Conservation (phyloP, 2,113 vertebrate genomes). For the Sinosuthora webbiana region DNA sequence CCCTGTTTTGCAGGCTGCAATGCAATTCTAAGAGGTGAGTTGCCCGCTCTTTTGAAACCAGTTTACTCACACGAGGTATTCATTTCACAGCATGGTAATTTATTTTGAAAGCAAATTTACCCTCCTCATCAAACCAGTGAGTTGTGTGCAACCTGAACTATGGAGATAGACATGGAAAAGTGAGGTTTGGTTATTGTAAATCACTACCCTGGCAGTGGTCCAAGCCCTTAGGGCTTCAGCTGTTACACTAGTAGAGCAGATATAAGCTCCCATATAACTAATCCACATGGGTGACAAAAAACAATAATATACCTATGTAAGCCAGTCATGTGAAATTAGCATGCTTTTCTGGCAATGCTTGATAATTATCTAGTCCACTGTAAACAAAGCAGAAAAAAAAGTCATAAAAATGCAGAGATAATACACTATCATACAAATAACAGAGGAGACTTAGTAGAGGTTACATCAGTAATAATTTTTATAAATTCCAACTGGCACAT, state of each 20-base stretch:
- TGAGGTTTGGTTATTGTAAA: not conserved
- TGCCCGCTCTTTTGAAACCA: not conserved
- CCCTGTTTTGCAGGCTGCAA: not conserved
- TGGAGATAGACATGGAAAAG: slow-evolving; percentile 3
- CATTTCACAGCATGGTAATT: not conserved
- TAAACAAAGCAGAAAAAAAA: not conserved
- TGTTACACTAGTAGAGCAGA: not conserved
- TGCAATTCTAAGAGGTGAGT: not conserved
- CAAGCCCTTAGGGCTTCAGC: slow-evolving; percentile 21
- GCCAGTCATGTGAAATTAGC: not conserved
- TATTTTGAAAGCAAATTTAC: slow-evolving; percentile 24
- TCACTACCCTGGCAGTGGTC: not conserved
- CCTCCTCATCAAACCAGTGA: not conserved
- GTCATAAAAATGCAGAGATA: not conserved
- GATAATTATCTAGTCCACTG: not conserved
- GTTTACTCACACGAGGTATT: not conserved
- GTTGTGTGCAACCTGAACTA: slow-evolving; percentile 1
- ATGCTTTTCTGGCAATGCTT: not conserved
- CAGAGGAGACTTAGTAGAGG: not conserved
- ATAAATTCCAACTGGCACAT: not conserved
- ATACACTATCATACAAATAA: not conserved
- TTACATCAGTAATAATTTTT: not conserved
- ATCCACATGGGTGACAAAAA: not conserved
- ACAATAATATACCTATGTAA: not conserved
- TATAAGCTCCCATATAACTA: not conserved